These are phyloP conservation scores for Macroramphosus scolopax DNA, from an alignment of 2,797 vertebrate genomes.

Conservation along the genomic window DNA sequence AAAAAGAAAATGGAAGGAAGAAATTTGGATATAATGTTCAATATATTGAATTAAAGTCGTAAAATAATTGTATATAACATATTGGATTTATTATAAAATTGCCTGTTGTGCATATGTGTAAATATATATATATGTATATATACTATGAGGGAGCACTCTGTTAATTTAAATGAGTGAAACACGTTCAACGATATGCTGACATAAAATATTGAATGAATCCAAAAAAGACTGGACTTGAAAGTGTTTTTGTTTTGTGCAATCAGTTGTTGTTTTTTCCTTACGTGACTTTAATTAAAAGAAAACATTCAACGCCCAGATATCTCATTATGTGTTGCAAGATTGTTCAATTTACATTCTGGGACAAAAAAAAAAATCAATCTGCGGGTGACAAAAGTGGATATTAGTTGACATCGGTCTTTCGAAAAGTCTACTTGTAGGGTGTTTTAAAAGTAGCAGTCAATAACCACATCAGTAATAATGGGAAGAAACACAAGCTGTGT, in stretches of 20 bases:
- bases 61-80: too few relatives aligned
- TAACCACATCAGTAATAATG: too few relatives aligned
- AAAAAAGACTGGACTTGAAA: not conserved
- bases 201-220: too few relatives aligned
- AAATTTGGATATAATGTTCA: slow-evolving; percentile 13
- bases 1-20: slow-evolving; percentile 9
- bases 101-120: too few relatives aligned
- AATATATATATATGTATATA: too few relatives aligned
- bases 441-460: too few relatives aligned
- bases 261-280: slow-evolving; percentile 14
- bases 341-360: slow-evolving; percentile 18
- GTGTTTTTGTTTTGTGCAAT: slow-evolving; percentile 26
- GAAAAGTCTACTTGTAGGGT: slow-evolving; percentile 30
- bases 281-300: not conserved
- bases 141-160: slow-evolving; percentile 3
- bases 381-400: not conserved
- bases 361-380: slow-evolving; percentile 21
- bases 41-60: too few relatives aligned
- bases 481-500: not conserved
- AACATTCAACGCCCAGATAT: slow-evolving; percentile 15
- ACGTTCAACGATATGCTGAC: not conserved
- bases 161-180: slow-evolving; percentile 3
- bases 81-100: too few relatives aligned
- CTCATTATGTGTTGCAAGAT: slow-evolving; percentile 21
- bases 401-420: slow-evolving; percentile 47